Conservation (phyloP, 2,113 vertebrate species). For the Columba janthina region DNA sequence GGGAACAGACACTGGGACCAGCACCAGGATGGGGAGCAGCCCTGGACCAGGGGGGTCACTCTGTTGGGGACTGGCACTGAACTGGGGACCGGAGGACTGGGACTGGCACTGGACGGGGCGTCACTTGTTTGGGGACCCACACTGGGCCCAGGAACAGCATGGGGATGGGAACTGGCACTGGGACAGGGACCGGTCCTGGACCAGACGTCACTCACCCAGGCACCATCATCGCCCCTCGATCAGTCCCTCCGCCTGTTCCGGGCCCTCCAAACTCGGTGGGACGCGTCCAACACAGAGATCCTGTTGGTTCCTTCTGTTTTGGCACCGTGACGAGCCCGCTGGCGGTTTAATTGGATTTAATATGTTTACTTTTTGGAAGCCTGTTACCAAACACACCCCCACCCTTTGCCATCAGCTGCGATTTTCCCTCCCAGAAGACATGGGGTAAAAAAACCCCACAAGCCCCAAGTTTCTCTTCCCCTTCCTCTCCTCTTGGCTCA, state of each 20-base stretch:
- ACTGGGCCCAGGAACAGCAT: no score
- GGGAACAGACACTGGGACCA: no score
- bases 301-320: accelerated
- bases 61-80: no score
- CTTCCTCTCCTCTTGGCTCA: neutral
- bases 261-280: neutral
- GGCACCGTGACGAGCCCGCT: accelerated
- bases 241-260: accelerated
- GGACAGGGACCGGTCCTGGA: neutral
- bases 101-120: no score
- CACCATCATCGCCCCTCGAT: no score
- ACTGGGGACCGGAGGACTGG: no score
- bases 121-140: no score
- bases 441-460: neutral
- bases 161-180: neutral
- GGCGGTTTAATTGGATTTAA: neutral
- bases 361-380: neutral
- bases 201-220: neutral
- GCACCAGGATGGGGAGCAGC: no score
- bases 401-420: neutral
- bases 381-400: neutral
- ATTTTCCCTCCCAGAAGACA: neutral
- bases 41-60: no score
- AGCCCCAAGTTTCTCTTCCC: neutral
- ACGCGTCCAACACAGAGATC: neutral